phyloP scores from a whole-genome alignment of 2,797 vertebrate species.

The Esox lucius region DNA sequence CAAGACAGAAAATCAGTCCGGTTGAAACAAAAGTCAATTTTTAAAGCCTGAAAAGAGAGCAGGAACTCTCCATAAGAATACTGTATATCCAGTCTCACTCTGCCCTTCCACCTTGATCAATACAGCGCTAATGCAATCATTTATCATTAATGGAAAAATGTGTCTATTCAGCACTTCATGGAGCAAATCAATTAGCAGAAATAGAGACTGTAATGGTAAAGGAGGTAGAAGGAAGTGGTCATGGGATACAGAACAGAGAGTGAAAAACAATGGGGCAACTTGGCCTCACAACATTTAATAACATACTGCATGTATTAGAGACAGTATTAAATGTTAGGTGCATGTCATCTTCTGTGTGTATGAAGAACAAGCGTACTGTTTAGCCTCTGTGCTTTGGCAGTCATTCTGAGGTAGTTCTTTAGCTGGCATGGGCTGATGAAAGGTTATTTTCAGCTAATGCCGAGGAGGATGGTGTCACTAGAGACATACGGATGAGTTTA shows the following conservation, averaged over 20 bases:
- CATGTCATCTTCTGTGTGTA: no score
- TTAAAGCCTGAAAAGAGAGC: background rate
- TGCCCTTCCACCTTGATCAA: background rate
- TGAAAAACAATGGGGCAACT: background rate
- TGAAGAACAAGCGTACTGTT: no score
- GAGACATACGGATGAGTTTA: no score
- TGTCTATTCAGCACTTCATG: constrained; percentile 23
- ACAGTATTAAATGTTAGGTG: no score
- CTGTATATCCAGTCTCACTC: background rate
- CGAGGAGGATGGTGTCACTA: no score
- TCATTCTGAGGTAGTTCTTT: no score
- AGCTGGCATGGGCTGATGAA: no score
- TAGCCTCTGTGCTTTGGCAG: no score
- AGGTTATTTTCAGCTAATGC: no score
- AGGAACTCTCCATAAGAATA: background rate
- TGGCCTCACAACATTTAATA: background rate
- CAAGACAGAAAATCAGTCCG: background rate
- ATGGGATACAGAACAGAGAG: background rate
- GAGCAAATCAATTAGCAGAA: constrained; percentile 10
- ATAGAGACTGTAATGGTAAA: background rate
- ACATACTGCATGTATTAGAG: background rate
- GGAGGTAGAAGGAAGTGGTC: background rate
- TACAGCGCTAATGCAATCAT: constrained; percentile 11
- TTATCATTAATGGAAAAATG: constrained; percentile 26
- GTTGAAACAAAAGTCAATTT: background rate